Conservation (phyloP, 2,888 invertebrate genomes). For the Idaea dimidiata region DNA sequence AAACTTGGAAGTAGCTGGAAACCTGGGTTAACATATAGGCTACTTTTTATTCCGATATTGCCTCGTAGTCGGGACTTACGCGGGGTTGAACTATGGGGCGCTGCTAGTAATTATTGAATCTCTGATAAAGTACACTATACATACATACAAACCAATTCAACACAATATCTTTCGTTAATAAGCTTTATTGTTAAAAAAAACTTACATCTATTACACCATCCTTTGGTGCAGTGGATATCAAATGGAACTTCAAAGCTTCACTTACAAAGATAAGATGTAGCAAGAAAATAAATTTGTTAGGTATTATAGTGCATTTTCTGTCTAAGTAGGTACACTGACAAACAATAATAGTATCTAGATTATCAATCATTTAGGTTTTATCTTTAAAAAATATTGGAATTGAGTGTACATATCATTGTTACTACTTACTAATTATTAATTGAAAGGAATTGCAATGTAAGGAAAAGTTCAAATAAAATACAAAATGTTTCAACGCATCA, state of each 20-base stretch:
- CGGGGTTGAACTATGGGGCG: no score
- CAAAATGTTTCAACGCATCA: constrained; percentile 32
- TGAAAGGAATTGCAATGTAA: neutral
- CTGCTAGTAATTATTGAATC: constrained; percentile 4
- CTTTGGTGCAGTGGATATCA: neutral
- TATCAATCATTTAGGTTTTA: neutral
- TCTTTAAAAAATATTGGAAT: constrained; percentile 8
- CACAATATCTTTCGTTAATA: neutral
- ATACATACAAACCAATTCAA: neutral
- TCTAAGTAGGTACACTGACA: neutral
- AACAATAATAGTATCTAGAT: constrained; percentile 1
- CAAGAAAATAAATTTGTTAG: constrained; percentile 3
- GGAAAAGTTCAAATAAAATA: constrained; percentile 19
- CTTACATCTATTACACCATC: neutral
- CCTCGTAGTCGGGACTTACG: no score
- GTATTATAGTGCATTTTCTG: constrained; percentile 5
- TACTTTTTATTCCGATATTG: no score
- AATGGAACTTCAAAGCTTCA: constrained; percentile 14
- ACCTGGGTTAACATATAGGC: no score
- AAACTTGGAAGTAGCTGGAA: no score
- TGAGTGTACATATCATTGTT: constrained; percentile 13
- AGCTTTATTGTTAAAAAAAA: neutral
- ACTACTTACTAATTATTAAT: neutral
- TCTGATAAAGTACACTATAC: neutral
- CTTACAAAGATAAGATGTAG: constrained; percentile 12